Percentiles rank a stretch among this genome's conserved stretches.
These are phyloP conservation scores for Telmatochromis sp. DNA, from an alignment of 2,113 vertebrate genomes.

Conservation along the genomic window DNA sequence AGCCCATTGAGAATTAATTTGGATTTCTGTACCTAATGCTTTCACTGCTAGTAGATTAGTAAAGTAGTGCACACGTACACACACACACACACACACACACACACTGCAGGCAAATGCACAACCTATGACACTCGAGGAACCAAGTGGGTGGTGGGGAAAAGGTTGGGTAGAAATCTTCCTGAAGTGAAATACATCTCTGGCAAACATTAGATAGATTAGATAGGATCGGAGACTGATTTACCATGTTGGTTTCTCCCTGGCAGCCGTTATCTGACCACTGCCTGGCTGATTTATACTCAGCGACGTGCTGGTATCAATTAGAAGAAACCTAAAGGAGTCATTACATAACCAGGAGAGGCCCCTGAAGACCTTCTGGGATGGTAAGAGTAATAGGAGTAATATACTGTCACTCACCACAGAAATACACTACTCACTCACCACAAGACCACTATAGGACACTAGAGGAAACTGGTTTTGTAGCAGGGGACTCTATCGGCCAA, in stretches of 20 bases:
- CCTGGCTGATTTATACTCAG: constrained; percentile 57
- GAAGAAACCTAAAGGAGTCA: constrained; percentile 59
- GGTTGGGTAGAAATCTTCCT: constrained; percentile 50
- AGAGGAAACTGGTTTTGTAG: constrained; percentile 54
- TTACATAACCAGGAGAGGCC: constrained; percentile 54
- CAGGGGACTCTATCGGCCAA: constrained; percentile 29
- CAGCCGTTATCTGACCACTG: constrained; percentile 64
- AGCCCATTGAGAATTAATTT: background rate
- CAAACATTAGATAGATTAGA: constrained; percentile 50
- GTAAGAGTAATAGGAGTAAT: constrained; percentile 62
- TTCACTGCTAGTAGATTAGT: background rate
- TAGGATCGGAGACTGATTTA: constrained; percentile 65
- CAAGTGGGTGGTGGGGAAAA: constrained; percentile 33
- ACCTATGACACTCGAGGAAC: constrained; percentile 3
- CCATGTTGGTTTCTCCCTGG: constrained; percentile 62
- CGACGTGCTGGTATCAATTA: constrained; percentile 64
- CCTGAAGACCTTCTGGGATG: constrained; percentile 54
- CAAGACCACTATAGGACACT: constrained; percentile 57
- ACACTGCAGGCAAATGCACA: background rate
- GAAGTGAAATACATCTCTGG: constrained; percentile 60
- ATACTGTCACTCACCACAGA: constrained; percentile 66
- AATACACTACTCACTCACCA: constrained; percentile 57
- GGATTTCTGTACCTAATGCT: background rate
- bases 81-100: background rate
- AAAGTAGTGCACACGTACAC: background rate